Percentiles rank a stretch among this genome's conserved stretches.
Conservation (phyloP, 2,797 vertebrate genomes). For the Lagodon rhomboides region DNA sequence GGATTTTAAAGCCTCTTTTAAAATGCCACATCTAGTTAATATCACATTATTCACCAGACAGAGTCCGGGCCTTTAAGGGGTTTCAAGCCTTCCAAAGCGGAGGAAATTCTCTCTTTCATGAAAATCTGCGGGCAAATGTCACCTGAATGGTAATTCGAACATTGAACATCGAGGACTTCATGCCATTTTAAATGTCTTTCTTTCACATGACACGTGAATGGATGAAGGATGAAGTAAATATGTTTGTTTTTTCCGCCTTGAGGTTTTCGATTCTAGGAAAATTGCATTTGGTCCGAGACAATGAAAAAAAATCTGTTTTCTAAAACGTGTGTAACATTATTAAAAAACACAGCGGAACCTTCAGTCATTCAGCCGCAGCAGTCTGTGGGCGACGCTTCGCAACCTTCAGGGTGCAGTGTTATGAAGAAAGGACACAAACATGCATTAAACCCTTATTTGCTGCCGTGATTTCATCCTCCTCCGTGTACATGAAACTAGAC, state of each 20-base stretch:
- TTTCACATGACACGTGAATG: constrained; percentile 14
- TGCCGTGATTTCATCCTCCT: constrained; percentile 28
- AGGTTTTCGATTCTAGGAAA: constrained; percentile 19
- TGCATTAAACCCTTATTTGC: neutral
- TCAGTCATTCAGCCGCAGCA: neutral
- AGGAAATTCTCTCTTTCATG: constrained; percentile 36
- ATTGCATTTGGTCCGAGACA: constrained; percentile 4
- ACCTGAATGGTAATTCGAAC: constrained; percentile 61
- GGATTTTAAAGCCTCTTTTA: constrained; percentile 76
- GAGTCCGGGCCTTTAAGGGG: constrained; percentile 46
- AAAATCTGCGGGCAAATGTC: constrained; percentile 66
- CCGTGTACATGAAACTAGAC: constrained; percentile 44
- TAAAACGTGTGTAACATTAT: neutral
- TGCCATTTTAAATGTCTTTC: constrained; percentile 40
- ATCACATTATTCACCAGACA: constrained; percentile 74
- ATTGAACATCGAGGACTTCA: constrained; percentile 31
- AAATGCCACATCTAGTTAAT: constrained; percentile 80
- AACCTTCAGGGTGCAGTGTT: neutral
- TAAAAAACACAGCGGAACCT: neutral
- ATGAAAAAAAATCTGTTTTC: neutral
- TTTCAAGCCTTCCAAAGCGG: constrained; percentile 56
- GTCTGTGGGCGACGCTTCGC: neutral
- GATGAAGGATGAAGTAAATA: neutral
- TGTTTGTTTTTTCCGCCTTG: neutral
- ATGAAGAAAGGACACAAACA: neutral